phyloP scores from a whole-genome alignment of 1,140 invertebrate genomes.

The Radopholus similis region DNA sequence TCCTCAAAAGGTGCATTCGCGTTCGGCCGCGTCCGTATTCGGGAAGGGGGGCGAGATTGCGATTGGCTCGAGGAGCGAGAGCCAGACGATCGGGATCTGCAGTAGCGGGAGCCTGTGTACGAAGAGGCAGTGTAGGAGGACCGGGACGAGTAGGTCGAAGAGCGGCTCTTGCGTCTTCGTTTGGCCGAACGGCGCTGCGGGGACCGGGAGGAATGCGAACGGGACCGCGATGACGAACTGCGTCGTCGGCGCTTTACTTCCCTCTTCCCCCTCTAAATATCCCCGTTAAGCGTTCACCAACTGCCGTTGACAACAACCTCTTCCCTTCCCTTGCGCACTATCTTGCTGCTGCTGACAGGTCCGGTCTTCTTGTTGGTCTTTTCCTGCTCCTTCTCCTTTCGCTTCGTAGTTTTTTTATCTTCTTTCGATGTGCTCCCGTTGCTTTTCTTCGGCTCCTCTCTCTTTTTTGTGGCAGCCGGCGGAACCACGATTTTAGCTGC shows the following conservation, averaged over 20 bases:
- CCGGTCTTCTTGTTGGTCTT: neutral
- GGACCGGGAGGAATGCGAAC: neutral
- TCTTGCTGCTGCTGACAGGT: neutral
- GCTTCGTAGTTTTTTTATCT: neutral
- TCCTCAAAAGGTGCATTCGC: no score
- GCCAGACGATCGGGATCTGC: neutral
- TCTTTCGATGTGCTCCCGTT: neutral
- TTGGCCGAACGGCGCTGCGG: no score
- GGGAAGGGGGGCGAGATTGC: neutral
- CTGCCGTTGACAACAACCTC: neutral
- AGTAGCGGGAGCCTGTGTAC: neutral
- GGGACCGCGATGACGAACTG: neutral
- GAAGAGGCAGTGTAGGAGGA: neutral
- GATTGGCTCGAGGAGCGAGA: neutral
- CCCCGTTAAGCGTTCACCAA: neutral
- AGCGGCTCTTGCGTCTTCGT: no score
- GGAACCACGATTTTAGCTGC: conserved; percentile 21
- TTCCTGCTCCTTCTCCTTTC: conserved; percentile 2
- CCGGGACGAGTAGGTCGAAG: neutral
- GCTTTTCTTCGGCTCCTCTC: neutral
- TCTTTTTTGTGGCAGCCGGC: conserved; percentile 17
- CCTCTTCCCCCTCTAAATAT: neutral
- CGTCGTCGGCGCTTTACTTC: neutral
- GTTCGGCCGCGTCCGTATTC: neutral
- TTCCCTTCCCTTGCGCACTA: neutral